These are phyloP conservation scores for Parthenolecanium corni DNA, from an alignment of 2,888 invertebrate genomes.

Conservation along the genomic window DNA sequence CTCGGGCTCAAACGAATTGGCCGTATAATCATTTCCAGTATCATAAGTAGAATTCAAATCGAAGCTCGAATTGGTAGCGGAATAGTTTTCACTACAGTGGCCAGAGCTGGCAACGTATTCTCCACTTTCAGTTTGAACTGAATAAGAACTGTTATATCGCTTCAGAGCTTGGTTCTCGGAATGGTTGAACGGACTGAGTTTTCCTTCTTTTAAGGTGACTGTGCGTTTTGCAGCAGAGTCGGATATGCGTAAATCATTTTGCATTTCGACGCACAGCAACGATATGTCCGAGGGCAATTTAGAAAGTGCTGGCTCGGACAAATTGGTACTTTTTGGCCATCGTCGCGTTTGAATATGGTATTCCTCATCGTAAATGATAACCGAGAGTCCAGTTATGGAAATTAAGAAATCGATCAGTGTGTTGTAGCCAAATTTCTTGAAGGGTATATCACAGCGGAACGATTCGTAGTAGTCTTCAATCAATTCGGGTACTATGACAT, in stretches of 20 bases:
- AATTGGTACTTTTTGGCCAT: too few species aligned
- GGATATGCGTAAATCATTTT: constrained; percentile 10
- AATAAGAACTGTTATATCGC: neutral
- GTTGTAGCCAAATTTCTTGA: neutral
- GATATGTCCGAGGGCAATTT: constrained; percentile 4
- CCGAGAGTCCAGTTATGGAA: neutral
- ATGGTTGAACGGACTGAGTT: neutral
- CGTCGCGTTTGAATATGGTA: neutral
- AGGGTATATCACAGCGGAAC: neutral
- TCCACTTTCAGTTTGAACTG: neutral
- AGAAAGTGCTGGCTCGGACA: too few species aligned
- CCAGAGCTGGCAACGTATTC: too few species aligned
- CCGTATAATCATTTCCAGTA: too few species aligned
- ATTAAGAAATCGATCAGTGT: neutral
- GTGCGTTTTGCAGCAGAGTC: neutral
- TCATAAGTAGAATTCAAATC: too few species aligned
- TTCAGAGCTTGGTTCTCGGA: neutral
- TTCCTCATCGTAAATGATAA: neutral
- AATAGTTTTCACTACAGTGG: too few species aligned
- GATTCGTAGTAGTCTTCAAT: neutral
- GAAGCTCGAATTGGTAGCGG: too few species aligned
- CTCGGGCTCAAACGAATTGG: too few species aligned
- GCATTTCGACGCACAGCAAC: constrained; percentile 1
- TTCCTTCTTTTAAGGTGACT: neutral
- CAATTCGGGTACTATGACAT: neutral